Conservation (phyloP, 2,113 vertebrate genomes). For the Tinamus guttatus region DNA sequence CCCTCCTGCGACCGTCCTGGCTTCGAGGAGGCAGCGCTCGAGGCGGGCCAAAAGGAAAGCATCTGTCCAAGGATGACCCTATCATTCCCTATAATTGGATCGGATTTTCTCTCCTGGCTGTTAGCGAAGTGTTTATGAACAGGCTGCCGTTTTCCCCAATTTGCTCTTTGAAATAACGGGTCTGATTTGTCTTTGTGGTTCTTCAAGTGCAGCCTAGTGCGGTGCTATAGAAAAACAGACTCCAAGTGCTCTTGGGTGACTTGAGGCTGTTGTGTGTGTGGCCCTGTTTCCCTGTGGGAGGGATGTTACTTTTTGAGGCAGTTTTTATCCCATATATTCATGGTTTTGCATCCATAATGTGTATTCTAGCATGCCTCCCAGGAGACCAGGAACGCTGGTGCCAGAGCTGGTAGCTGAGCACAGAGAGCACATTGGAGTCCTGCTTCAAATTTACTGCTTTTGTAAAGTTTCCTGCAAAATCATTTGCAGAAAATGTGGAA, state of each 20-base stretch:
- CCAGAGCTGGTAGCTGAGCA: not conserved
- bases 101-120: not conserved
- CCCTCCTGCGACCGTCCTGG: not conserved
- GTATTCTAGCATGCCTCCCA: not conserved
- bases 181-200: not conserved
- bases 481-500: not conserved
- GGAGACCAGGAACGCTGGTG: not conserved
- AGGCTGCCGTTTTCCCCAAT: not conserved
- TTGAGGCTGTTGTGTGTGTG: accelerated
- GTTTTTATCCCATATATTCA: not conserved
- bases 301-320: not conserved
- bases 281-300: not conserved
- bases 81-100: accelerated
- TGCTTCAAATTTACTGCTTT: not conserved
- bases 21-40: not conserved
- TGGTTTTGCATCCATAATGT: not conserved
- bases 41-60: not conserved
- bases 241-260: not conserved
- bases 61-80: accelerated
- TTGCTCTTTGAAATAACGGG: not conserved
- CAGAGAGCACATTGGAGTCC: not conserved
- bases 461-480: not conserved
- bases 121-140: not conserved
- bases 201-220: not conserved
- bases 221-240: not conserved